Evolutionary conservation across 2,113 vertebrate species (phyloP).

Genomic region (Toxostoma redivivum): DNA sequence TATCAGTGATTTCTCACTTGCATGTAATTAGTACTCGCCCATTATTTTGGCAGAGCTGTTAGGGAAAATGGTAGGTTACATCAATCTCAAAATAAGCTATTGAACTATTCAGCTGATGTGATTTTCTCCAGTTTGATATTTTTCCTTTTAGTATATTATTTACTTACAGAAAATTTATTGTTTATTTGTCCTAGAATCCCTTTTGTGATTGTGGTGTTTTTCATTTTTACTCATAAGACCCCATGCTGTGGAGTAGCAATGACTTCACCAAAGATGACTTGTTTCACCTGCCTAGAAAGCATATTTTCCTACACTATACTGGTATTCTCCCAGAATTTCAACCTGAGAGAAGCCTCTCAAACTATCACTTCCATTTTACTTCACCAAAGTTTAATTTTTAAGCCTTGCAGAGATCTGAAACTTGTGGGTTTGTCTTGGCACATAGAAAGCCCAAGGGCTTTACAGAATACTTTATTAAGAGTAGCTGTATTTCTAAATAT

Average conservation of each 20-base stretch:
- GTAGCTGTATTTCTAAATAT: neutral
- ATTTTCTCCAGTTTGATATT: neutral
- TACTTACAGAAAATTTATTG: neutral
- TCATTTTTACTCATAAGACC: neutral
- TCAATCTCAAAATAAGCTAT: neutral
- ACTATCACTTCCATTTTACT: neutral
- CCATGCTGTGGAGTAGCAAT: neutral
- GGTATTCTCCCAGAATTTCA: neutral
- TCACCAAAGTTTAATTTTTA: neutral
- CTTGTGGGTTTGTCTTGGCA: neutral
- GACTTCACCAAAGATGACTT: neutral
- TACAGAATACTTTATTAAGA: neutral
- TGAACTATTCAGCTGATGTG: neutral
- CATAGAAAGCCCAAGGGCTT: neutral
- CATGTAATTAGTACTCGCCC: neutral
- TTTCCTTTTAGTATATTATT: neutral
- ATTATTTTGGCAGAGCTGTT: neutral
- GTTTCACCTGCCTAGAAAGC: neutral
- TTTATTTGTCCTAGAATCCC: neutral
- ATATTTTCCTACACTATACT: neutral
- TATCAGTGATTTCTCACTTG: neutral
- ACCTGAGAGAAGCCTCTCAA: neutral
- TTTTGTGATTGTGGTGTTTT: neutral
- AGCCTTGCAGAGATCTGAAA: neutral
- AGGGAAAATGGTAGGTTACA: neutral